Conservation (phyloP, 2,113 vertebrate species). For the Antechinus stuartii region DNA sequence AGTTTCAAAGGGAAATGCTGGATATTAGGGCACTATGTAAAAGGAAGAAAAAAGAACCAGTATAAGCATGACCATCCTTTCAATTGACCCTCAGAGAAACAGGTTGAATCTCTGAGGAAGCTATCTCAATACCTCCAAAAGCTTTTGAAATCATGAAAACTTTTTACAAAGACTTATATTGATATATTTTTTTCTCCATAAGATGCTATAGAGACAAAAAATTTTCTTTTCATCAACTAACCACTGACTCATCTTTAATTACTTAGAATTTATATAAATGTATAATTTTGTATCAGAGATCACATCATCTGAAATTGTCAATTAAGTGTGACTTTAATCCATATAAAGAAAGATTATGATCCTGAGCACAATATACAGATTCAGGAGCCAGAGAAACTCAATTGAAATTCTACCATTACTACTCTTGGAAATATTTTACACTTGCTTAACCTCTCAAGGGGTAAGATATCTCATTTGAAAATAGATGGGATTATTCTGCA, state of each 20-base stretch:
- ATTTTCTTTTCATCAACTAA: neutral
- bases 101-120: neutral
- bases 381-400: neutral
- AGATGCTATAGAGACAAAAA: neutral
- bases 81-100: neutral
- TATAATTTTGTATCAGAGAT: neutral
- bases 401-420: neutral
- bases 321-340: neutral
- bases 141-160: neutral
- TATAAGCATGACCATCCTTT: neutral
- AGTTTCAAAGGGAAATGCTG: neutral
- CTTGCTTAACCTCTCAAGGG: neutral
- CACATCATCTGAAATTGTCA: neutral
- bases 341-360: neutral
- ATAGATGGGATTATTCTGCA: neutral
- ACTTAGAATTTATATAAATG: neutral
- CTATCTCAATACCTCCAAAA: neutral
- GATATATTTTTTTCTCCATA: neutral
- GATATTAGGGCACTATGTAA: neutral
- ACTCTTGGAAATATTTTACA: too few relatives aligned
- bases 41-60: neutral
- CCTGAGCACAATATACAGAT: neutral
- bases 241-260: neutral
- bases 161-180: neutral
- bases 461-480: neutral